A percentile compares a stretch with the other conserved stretches of the same genome.
phyloP scores from a whole-genome alignment of 2,113 vertebrate species.

The Varanus salvator region DNA sequence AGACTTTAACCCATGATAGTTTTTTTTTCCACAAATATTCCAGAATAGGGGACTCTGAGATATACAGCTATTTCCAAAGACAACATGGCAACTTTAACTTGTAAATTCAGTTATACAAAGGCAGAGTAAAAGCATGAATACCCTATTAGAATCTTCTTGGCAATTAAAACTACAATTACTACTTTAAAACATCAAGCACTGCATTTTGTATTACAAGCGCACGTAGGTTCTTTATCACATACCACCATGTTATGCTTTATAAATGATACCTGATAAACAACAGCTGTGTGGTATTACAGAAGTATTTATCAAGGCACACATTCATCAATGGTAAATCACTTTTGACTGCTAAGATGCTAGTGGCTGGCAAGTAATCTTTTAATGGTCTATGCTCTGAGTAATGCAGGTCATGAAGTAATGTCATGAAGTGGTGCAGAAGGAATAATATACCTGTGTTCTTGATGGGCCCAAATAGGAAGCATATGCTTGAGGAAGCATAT shows the following conservation, averaged over 20 bases:
- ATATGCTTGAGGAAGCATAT: conserved; percentile 44
- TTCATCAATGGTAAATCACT: conserved; percentile 64
- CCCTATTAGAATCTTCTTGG: conserved; percentile 68
- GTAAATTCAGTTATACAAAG: conserved; percentile 58
- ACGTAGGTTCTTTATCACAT: conserved; percentile 67
- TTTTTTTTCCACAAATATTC: not conserved
- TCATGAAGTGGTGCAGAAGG: conserved; percentile 31
- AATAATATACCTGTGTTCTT: conserved; percentile 32
- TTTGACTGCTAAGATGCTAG: conserved; percentile 54
- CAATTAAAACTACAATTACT: conserved; percentile 73
- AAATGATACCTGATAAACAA: conserved; percentile 73
- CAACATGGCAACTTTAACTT: conserved; percentile 36
- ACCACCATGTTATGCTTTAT: conserved; percentile 72
- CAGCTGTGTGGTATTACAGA: conserved; percentile 66
- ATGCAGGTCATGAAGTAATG: not conserved
- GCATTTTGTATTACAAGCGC: conserved; percentile 72
- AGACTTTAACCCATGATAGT: not conserved
- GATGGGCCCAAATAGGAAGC: conserved; percentile 60
- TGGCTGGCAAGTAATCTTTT: conserved; percentile 54
- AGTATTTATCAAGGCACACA: conserved; percentile 69
- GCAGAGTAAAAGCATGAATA: conserved; percentile 62
- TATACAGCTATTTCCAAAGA: not conserved
- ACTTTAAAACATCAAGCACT: conserved; percentile 67
- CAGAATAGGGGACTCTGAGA: conserved; percentile 2
- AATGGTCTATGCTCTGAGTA: conserved; percentile 51